These are phyloP conservation scores for Latrodectus geometricus DNA, from an alignment of 1,140 invertebrate species.

Conservation along the genomic window DNA sequence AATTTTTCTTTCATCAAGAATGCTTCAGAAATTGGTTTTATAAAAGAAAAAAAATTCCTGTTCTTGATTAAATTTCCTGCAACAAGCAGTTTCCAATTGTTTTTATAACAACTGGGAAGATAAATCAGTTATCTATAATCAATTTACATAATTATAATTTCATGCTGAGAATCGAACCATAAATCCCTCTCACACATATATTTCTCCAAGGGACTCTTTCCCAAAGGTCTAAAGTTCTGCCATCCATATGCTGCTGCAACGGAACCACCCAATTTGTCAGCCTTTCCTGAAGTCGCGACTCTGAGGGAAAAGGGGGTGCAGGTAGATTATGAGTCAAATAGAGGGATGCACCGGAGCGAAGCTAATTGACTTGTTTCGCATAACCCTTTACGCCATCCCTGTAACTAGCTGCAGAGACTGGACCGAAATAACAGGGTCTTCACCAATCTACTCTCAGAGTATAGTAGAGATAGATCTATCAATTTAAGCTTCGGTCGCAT, in stretches of 20 bases:
- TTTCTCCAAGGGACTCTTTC: too few relatives aligned
- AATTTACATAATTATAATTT: too few relatives aligned
- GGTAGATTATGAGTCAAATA: slow-evolving; percentile 37
- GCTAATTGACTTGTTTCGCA: slow-evolving; percentile 45
- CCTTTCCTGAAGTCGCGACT: slow-evolving; percentile 14
- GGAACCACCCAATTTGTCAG: slow-evolving; percentile 30
- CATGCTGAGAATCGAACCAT: too few relatives aligned
- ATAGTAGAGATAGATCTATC: neutral
- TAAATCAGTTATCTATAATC: too few relatives aligned
- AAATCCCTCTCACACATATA: too few relatives aligned
- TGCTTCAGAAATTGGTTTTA: too few relatives aligned
- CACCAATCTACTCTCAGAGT: neutral
- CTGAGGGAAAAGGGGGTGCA: neutral
- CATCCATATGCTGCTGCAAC: neutral
- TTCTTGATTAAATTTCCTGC: too few relatives aligned
- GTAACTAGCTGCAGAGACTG: slow-evolving; percentile 25
- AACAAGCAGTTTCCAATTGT: too few relatives aligned
- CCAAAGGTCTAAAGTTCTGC: too few relatives aligned
- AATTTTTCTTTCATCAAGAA: too few relatives aligned
- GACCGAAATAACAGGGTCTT: neutral
- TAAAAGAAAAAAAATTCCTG: too few relatives aligned
- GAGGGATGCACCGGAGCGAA: slow-evolving; percentile 13
- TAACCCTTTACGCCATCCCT: neutral
- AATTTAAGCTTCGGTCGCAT: neutral
- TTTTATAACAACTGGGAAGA: too few relatives aligned